Evolutionary conservation across 2,113 vertebrate species (phyloP).

Genomic region (Stictonetta naevosa): DNA sequence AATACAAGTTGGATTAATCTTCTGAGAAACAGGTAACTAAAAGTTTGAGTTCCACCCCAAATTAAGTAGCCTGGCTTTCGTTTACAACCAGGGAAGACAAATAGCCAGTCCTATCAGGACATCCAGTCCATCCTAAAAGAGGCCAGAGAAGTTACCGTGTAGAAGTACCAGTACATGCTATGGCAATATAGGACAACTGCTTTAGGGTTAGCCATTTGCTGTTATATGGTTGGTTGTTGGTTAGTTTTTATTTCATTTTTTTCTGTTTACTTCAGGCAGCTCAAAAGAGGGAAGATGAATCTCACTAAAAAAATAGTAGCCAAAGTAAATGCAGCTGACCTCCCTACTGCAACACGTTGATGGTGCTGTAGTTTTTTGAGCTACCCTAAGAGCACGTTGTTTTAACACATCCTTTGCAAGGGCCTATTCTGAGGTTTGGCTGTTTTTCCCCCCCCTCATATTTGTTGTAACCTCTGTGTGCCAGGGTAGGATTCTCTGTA

Average conservation of each 20-base stretch:
- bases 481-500: background rate
- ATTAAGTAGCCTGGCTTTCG: background rate
- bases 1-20: background rate
- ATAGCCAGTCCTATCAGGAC: background rate
- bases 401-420: background rate
- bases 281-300: background rate
- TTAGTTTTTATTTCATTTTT: background rate
- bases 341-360: background rate
- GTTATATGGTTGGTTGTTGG: background rate
- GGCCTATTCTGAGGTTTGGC: background rate
- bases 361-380: background rate
- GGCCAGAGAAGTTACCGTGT: background rate
- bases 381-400: background rate
- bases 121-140: background rate
- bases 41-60: background rate
- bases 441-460: accelerated
- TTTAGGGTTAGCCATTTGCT: background rate
- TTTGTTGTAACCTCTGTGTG: background rate
- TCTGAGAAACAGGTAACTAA: background rate
- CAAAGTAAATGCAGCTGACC: background rate
- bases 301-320: background rate
- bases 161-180: background rate
- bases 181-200: background rate
- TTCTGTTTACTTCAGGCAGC: background rate
- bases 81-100: background rate